These are phyloP conservation scores for Lepidocyrtinus sp. DNA, from an alignment of 2,888 invertebrate species.

Conservation along the genomic window DNA sequence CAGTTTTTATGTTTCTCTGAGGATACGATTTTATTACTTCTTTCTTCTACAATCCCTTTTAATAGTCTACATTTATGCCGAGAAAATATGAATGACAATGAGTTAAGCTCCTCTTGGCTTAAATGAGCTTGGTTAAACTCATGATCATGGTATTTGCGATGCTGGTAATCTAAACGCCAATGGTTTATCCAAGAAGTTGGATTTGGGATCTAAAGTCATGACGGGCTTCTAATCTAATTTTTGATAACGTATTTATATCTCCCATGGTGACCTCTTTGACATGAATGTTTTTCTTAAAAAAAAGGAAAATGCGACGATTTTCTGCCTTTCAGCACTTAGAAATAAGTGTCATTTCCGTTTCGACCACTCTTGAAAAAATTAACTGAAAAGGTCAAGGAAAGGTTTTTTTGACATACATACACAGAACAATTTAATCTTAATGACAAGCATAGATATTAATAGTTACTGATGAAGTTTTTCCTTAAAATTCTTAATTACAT, in stretches of 20 bases:
- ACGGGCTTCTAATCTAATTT: not conserved
- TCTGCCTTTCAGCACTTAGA: not conserved
- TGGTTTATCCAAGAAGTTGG: too few species aligned
- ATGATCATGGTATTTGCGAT: not conserved
- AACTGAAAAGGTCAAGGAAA: too few species aligned
- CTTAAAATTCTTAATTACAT: too few species aligned
- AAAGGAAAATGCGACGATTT: not conserved
- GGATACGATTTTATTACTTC: slow-evolving; percentile 40
- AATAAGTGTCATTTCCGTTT: not conserved
- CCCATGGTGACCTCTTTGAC: slow-evolving; percentile 13
- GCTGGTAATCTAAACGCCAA: not conserved
- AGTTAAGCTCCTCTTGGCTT: slow-evolving; percentile 11
- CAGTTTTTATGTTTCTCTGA: slow-evolving; percentile 28
- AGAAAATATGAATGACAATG: slow-evolving; percentile 35
- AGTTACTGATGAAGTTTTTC: too few species aligned
- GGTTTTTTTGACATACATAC: too few species aligned
- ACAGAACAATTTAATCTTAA: too few species aligned
- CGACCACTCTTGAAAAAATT: not conserved
- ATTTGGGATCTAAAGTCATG: too few species aligned
- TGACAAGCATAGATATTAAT: too few species aligned
- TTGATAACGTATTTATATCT: not conserved
- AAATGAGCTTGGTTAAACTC: not conserved
- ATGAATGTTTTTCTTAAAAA: not conserved
- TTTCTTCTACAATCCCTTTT: slow-evolving; percentile 32
- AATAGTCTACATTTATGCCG: slow-evolving; percentile 45